Base-by-base conservation (phyloP, 2,797 vertebrate species). In the Enteromius unitaeniatus region DNA sequence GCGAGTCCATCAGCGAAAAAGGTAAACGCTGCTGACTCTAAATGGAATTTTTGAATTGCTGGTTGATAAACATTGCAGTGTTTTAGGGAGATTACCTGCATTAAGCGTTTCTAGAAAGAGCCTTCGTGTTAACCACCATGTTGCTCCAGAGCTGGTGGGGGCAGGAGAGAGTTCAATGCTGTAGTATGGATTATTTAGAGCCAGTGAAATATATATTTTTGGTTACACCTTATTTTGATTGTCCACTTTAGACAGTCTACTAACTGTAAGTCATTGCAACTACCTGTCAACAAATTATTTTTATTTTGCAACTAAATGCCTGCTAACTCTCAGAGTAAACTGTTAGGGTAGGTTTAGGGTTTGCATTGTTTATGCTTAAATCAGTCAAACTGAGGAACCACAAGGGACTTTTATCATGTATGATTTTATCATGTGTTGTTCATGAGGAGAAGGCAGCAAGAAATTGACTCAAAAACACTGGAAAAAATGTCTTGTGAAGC, bases 1-100 rank as follows among this genome's bases (percentile, higher is more conserved):
- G 97, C 91, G 95, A 98, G 94, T 97, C 95, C 86, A 95, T 96
- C 85, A 95, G 95, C 89, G 96, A 97, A 84, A 96, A 96, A 97
- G 96, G 96, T 97, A 95, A 95, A 95, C 28, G 64, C 34, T 28
- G 17, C 14, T 49, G 40, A 47, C 23, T 83, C 6, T 45, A 6
- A 64, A 51, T 26, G 21, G 6, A 37, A 23, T 75, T 2, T 37
- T 74, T 64, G 1, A 11, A 34, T 34, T 31, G 19, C n/a, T 62
- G 40, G 28, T 47, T 47, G 4, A 28, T 23, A 68, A 40, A 51
- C 34, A 1, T 51, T 53, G 13, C 37, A 7, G 58, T 47, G 58
- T 78, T 78, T 21, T 34, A 26, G 34, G 68, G 8, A 68, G 14
- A 53, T 15, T 17, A 23, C 6, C 17, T 34, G 72, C 49, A 55